phyloP scores from a whole-genome alignment of 2,888 invertebrate genomes.

The Sacculina carcini region DNA sequence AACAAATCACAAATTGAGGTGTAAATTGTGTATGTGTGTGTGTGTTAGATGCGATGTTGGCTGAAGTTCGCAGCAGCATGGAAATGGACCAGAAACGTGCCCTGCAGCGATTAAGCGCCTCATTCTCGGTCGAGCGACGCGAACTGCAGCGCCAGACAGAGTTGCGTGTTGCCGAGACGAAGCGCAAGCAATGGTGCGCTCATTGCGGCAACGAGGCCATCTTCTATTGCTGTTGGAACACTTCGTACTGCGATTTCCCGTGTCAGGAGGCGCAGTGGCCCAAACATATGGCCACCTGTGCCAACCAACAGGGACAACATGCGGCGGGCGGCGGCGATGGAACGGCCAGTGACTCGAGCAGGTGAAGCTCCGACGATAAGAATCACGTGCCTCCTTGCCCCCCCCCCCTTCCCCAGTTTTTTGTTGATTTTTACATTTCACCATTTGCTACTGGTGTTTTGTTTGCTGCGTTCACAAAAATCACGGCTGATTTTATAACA shows the following conservation, averaged over 20 bases:
- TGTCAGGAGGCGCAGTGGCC: slow-evolving; percentile 73
- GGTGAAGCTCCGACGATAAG: too few species aligned
- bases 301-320: slow-evolving; percentile 16
- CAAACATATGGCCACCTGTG: slow-evolving; percentile 37
- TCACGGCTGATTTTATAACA: too few species aligned
- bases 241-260: slow-evolving; percentile 66
- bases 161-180: slow-evolving; percentile 46
- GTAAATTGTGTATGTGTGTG: neutral
- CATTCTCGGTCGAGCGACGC: slow-evolving; percentile 32
- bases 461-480: too few species aligned
- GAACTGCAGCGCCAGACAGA: slow-evolving; percentile 39
- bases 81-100: slow-evolving; percentile 39
- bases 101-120: slow-evolving; percentile 38
- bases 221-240: slow-evolving; percentile 91
- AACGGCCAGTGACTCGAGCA: too few species aligned
- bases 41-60: slow-evolving; percentile 32
- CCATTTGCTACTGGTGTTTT: too few species aligned
- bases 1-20: too few species aligned
- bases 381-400: too few species aligned
- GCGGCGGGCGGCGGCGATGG: too few species aligned
- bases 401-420: too few species aligned
- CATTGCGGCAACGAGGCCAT: slow-evolving; percentile 63
- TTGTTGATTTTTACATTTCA: too few species aligned
- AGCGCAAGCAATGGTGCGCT: slow-evolving; percentile 77
- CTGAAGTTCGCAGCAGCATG: slow-evolving; percentile 39